Percentiles rank a stretch among this genome's conserved stretches.
Conservation (phyloP, 2,888 invertebrate species). For the Siphlonurus alternatus region DNA sequence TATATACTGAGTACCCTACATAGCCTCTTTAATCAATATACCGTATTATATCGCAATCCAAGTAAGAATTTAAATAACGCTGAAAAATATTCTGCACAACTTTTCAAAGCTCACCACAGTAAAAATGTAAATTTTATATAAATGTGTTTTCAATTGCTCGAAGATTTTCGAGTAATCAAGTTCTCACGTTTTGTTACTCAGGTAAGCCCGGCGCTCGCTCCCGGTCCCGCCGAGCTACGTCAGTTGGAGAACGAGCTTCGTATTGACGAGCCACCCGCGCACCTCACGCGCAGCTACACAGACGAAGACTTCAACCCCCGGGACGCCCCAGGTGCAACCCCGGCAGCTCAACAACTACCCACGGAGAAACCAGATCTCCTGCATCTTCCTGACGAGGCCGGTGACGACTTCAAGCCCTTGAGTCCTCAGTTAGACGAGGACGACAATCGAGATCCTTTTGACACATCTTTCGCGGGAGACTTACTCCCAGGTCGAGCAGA, state of each 20-base stretch:
- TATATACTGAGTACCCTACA: no score
- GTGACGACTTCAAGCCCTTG: constrained; percentile 25
- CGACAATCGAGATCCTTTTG: constrained; percentile 56
- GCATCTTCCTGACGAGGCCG: constrained; percentile 18
- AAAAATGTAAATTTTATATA: constrained; percentile 10
- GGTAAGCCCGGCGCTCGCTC: constrained; percentile 39
- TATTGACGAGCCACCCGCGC: constrained; percentile 23
- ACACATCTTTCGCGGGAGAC: constrained; percentile 60
- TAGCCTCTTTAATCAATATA: no score
- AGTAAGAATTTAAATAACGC: no score
- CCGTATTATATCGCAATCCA: no score
- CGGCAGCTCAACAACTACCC: not conserved
- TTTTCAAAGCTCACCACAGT: constrained; percentile 33
- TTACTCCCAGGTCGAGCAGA: constrained; percentile 62
- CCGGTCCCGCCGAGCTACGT: constrained; percentile 63
- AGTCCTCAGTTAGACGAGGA: constrained; percentile 22
- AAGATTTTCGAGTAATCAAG: no score
- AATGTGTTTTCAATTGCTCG: no score
- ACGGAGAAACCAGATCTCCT: constrained; percentile 18
- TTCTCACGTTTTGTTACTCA: no score
- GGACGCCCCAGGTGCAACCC: constrained; percentile 33
- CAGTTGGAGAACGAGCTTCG: constrained; percentile 56
- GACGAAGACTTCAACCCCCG: constrained; percentile 41
- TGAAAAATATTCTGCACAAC: not conserved
- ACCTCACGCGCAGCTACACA: constrained; percentile 21